Evolutionary conservation across 2,797 vertebrate genomes (phyloP).

Genomic region (Tenualosa thibaudeaui): DNA sequence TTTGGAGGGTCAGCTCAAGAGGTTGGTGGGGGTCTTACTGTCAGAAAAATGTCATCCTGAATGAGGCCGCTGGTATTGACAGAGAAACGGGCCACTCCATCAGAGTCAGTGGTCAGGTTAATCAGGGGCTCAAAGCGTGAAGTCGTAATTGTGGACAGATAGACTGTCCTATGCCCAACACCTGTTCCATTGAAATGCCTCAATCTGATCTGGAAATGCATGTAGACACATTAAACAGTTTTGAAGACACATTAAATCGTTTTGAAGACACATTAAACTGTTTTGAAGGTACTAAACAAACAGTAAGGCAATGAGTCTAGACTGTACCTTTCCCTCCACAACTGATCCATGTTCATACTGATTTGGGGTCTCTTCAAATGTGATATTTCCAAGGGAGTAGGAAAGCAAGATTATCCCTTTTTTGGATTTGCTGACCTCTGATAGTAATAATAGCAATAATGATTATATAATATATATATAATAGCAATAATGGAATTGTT

Average conservation of each 20-base stretch:
- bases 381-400: conserved; percentile 31
- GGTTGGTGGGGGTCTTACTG: not conserved
- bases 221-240: not conserved
- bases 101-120: conserved; percentile 64
- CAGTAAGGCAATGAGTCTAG: too few species aligned
- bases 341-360: conserved; percentile 17
- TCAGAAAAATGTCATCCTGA: conserved; percentile 26
- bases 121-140: not conserved
- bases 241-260: too few species aligned
- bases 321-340: conserved; percentile 44
- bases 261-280: too few species aligned
- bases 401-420: not conserved
- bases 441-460: not conserved
- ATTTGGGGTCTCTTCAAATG: conserved; percentile 35
- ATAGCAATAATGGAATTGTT: not conserved
- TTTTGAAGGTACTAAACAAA: too few species aligned
- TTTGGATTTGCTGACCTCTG: not conserved
- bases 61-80: conserved; percentile 49
- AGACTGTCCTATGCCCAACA: conserved; percentile 53
- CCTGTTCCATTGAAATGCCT: conserved; percentile 55
- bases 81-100: conserved; percentile 64
- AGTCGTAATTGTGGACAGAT: conserved; percentile 53
- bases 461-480: not conserved
- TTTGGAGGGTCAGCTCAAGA: too few species aligned
- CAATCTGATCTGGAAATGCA: conserved; percentile 62